Evolutionary conservation across 2,113 vertebrate species (phyloP).

Genomic region (Takifugu bimaculatus): DNA sequence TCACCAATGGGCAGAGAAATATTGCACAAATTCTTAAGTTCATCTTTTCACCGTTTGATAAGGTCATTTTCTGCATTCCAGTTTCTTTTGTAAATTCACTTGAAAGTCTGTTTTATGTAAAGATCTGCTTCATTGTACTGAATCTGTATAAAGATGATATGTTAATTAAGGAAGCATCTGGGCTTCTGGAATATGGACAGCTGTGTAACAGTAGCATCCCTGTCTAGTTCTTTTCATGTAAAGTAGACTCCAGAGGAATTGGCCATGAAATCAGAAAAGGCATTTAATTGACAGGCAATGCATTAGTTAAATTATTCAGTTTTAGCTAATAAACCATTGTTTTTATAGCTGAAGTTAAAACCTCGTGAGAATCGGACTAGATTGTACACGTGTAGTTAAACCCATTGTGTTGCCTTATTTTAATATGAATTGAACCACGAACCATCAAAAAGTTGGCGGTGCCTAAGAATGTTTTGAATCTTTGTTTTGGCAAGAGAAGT

Average conservation of each 20-base stretch:
- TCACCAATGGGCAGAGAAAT: slow-evolving; percentile 83
- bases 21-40: slow-evolving; percentile 85
- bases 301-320: slow-evolving; percentile 58
- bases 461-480: slow-evolving; percentile 69
- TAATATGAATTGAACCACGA: slow-evolving; percentile 63
- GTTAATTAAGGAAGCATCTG: slow-evolving; percentile 56
- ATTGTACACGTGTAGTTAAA: slow-evolving; percentile 45
- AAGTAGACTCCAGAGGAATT: slow-evolving; percentile 41
- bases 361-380: slow-evolving; percentile 18
- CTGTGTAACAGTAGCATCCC: slow-evolving; percentile 44
- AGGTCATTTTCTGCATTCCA: slow-evolving; percentile 79
- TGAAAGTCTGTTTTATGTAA: slow-evolving; percentile 70
- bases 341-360: slow-evolving; percentile 43
- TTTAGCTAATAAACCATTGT: slow-evolving; percentile 42
- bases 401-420: slow-evolving; percentile 71
- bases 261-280: slow-evolving; percentile 37
- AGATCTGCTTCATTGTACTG: slow-evolving; percentile 69
- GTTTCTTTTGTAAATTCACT: slow-evolving; percentile 63
- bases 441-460: slow-evolving; percentile 57
- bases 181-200: slow-evolving; percentile 40
- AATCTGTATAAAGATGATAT: slow-evolving; percentile 72
- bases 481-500: slow-evolving; percentile 47
- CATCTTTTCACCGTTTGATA: slow-evolving; percentile 76
- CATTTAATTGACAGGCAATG: slow-evolving; percentile 31
- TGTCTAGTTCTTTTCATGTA: slow-evolving; percentile 46